Conservation (phyloP, 2,797 vertebrate species). For the Lates japonicus region DNA sequence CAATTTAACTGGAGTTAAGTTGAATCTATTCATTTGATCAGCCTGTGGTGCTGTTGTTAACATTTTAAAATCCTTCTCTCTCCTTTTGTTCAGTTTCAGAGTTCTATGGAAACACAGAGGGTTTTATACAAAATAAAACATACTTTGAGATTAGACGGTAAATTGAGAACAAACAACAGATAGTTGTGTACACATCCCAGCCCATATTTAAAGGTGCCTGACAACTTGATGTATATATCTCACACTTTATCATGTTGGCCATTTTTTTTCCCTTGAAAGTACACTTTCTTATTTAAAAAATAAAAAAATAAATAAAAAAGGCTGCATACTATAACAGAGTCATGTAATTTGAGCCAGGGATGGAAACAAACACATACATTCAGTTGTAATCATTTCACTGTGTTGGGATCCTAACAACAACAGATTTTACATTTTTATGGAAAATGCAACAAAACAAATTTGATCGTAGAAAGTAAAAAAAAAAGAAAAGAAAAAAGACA, state of each 20-base stretch:
- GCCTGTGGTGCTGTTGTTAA: background rate
- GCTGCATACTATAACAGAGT: background rate
- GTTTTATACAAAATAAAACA: background rate
- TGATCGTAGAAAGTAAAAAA: background rate
- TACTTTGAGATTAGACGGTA: background rate
- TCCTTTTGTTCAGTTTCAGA: background rate
- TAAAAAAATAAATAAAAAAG: background rate
- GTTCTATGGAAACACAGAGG: background rate
- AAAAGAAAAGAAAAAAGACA: background rate
- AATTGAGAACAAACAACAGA: too few species aligned
- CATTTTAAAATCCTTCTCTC: background rate
- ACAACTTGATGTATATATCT: background rate
- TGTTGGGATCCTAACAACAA: background rate
- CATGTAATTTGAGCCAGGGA: background rate
- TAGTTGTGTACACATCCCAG: background rate
- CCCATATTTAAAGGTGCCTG: background rate
- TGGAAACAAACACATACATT: slow-evolving; percentile 8
- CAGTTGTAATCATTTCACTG: background rate
- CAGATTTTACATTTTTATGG: background rate
- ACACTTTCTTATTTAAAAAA: background rate
- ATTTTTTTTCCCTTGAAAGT: background rate
- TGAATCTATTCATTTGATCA: background rate
- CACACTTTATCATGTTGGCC: too few species aligned
- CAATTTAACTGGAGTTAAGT: background rate
- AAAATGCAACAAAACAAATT: background rate